These are phyloP conservation scores for Omphaloscelis lunosa DNA, from an alignment of 2,888 invertebrate species.

Conservation along the genomic window DNA sequence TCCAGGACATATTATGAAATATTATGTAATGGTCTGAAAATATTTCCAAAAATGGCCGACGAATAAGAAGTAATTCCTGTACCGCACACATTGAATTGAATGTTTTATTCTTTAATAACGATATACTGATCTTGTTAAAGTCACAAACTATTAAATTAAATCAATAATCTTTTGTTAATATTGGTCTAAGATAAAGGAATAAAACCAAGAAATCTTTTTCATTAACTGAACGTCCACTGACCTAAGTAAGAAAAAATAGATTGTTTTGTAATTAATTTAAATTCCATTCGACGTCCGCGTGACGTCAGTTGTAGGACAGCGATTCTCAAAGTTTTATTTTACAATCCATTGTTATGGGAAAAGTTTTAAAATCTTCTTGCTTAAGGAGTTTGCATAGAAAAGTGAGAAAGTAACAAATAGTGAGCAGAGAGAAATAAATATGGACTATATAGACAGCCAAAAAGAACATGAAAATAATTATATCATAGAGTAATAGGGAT, in stretches of 20 bases:
- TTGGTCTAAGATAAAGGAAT: background rate
- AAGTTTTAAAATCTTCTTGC: background rate
- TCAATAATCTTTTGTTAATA: background rate
- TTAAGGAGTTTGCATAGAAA: background rate
- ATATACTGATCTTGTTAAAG: background rate
- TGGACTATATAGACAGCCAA: background rate
- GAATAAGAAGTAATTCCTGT: background rate
- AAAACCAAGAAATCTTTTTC: background rate
- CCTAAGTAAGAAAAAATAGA: constrained; percentile 1
- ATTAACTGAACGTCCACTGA: constrained; percentile 5
- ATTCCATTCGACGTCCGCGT: constrained; percentile 18
- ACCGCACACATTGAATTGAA: background rate
- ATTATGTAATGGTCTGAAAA: background rate
- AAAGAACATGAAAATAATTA: background rate
- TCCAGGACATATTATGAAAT: too few relatives aligned
- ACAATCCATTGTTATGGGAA: background rate
- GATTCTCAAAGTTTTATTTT: constrained; percentile 34
- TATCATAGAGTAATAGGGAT: background rate
- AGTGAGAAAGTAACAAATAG: background rate
- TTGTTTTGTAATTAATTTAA: constrained; percentile 38
- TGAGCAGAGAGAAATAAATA: background rate
- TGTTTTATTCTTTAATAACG: background rate
- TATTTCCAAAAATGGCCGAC: background rate
- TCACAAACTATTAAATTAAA: background rate
- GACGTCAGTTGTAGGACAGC: background rate